Evolutionary conservation across 2,797 vertebrate species (phyloP), one percentile per base, ranked within the genome.

Genomic region (Silurus aristotelis): DNA sequence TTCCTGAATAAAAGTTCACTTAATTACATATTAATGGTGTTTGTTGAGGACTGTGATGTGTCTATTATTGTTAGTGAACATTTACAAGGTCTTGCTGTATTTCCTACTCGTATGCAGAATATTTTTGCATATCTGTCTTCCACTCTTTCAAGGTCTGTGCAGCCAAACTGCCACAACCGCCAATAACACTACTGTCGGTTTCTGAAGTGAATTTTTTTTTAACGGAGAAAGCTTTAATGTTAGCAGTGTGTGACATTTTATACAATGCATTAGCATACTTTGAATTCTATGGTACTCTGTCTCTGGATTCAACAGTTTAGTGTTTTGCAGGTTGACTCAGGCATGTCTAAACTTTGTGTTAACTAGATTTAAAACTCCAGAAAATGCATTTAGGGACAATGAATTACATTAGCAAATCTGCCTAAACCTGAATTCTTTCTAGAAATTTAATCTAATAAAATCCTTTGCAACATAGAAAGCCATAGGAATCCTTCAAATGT

Each of bases 1-100:
- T 84, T 70, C 61, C 71, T 84, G 71, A 61, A 61, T 75, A 14
- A 83, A 72, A 83, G 31, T 86, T 48, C 68, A 70, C 71, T 76
- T 19, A 46, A 61, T 20, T 48, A 31, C n/a, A 43, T 80, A 64
- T 61, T 85, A 31, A 17, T n/a, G 43, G 25, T 72, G 56, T 55
- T 56, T 77, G 61, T 60, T 77, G 46, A 83, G 31, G n/a, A 13
- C 27, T 31, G 25, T 8, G 3, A 20, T 61, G 76, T 80, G 46
- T 78, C 14, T 17, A 27, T 55, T 71, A 56, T n/a, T 71, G 38
- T 72, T 38, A 27, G 52, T 12, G 10, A 25, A 68, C 38, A 48
- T 80, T 38, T 17, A 58, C 66, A 80, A 64, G 61, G 43, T 80
- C 61, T 80, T n/a, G 6, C 9, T 64, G 60, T 15, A n/a, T 64